Evolutionary conservation across 2,888 invertebrate species (phyloP), one percentile per base, ranked within the genome.

Genomic region (Eilema caniola): DNA sequence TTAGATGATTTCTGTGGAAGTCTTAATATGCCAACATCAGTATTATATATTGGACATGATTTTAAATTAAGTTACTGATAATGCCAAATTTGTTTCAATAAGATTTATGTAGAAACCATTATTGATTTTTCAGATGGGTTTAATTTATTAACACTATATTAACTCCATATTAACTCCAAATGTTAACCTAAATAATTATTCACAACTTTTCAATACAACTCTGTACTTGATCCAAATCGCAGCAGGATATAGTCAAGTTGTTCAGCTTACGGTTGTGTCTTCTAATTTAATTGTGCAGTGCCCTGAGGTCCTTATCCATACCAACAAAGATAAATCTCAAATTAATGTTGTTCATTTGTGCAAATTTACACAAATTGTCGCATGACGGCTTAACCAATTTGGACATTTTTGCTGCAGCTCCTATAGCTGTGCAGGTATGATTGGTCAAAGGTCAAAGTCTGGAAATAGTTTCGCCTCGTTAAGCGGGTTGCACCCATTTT

Each of bases 181-280:
- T 53, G 53, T n/a, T n/a, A 10, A 10, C n/a, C 10, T n/a, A 53
- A 53, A 53, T n/a, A 53, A 37, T n/a, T 20, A 53, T 53, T 53
- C 53, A 53, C 53, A 53, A 53, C n/a, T 53, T 53, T 53, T 53
- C 53, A 53, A 53, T 53, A n/a, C 53, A n/a, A 47, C 20, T 47
- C 23, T 24, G 59, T 59, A 25, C 0, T 65, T 10, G 31, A 53
- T 31, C 28, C 53, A 65, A 65, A 23, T 31, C 23, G 31, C 31
- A 56, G 23, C 31, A 31, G 1, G 1, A 53, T 37, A 37, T 41
- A 31, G 14, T 65, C 14, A n/a, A 25, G 8, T 20, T 47, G 1
- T 14, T 33, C 20, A 64, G 28, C n/a, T 14, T 12, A 20, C 28
- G 2, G 3, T 4, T 10, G n/a, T 8, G 3, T 12, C 33, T 12